These are phyloP conservation scores for Etheostoma cragini DNA, from an alignment of 2,113 vertebrate species.

Conservation along the genomic window DNA sequence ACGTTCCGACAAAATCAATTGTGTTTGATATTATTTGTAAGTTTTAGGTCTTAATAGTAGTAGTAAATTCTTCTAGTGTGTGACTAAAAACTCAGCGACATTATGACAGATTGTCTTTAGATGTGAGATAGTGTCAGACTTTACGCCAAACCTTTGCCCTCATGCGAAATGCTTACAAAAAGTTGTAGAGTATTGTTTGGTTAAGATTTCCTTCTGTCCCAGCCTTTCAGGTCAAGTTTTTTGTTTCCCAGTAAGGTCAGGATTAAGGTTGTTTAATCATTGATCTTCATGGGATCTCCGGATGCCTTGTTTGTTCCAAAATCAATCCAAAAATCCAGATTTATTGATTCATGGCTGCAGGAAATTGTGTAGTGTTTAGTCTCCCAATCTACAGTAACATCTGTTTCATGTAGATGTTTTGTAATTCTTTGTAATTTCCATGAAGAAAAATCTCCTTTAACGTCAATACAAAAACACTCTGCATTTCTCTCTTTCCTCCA, in stretches of 20 bases:
- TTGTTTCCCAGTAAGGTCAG: background rate
- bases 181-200: background rate
- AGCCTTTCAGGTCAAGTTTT: too few relatives aligned
- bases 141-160: too few relatives aligned
- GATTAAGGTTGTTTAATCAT: background rate
- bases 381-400: too few relatives aligned
- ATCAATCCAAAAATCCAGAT: background rate
- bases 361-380: background rate
- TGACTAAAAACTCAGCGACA: too few relatives aligned
- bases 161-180: too few relatives aligned
- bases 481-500: background rate
- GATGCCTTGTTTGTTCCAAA: background rate
- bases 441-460: background rate
- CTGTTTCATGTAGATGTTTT: background rate
- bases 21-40: too few relatives aligned
- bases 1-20: too few relatives aligned
- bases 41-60: too few relatives aligned
- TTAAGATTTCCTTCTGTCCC: background rate
- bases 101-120: too few relatives aligned
- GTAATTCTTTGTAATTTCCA: background rate
- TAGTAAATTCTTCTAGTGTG: too few relatives aligned
- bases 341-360: background rate
- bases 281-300: background rate
- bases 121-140: too few relatives aligned
- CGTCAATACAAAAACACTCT: slow-evolving; percentile 7